phyloP scores from a whole-genome alignment of 2,113 vertebrate species.

The Fregetta grallaria region DNA sequence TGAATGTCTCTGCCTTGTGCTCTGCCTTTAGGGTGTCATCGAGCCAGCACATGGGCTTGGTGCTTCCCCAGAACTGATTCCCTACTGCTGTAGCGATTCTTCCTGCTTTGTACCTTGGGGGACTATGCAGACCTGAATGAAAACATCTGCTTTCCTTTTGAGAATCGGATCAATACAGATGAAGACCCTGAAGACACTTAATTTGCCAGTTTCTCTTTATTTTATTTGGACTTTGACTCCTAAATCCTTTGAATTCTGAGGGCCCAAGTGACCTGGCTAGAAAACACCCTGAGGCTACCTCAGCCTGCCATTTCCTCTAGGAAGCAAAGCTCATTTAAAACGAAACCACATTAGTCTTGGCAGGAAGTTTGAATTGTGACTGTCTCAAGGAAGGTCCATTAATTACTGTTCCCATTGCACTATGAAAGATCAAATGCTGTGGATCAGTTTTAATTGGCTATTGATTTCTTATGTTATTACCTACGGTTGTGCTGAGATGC shows the following conservation, averaged over 20 bases:
- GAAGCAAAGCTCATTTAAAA: conserved; percentile 37
- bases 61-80: neutral
- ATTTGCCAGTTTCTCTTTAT: neutral
- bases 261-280: neutral
- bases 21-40: neutral
- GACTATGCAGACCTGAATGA: neutral
- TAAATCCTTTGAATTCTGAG: neutral
- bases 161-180: neutral
- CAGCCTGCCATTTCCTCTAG: neutral
- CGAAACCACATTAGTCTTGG: conserved; percentile 28
- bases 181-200: neutral
- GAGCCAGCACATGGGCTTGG: neutral
- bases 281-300: neutral
- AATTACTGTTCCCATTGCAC: conserved; percentile 55
- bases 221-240: neutral
- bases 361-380: conserved; percentile 51
- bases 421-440: conserved; percentile 63
- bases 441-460: conserved; percentile 71
- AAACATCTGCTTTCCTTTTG: neutral
- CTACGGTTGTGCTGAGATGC: conserved; percentile 40
- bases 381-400: conserved; percentile 48
- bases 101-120: neutral
- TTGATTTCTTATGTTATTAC: conserved; percentile 68
- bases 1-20: neutral
- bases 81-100: neutral